phyloP scores from a whole-genome alignment of 2,797 vertebrate species.

The Halcyon smyrnensis region DNA sequence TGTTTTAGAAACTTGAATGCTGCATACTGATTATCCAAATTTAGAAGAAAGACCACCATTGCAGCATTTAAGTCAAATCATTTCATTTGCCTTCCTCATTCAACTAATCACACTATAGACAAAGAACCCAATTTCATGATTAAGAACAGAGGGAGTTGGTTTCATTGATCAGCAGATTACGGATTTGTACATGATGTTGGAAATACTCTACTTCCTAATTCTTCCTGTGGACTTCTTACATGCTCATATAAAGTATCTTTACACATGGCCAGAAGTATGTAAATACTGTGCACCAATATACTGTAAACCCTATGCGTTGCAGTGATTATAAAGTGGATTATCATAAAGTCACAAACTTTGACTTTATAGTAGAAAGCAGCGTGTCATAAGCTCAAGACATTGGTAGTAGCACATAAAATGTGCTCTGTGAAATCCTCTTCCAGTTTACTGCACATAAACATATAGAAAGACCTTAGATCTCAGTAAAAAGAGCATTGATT shows the following conservation, averaged over 20 bases:
- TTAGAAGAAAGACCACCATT: not conserved
- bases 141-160: not conserved
- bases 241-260: not conserved
- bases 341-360: not conserved
- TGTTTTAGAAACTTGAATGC: constrained; percentile 19
- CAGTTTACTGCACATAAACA: not conserved
- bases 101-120: not conserved
- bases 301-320: not conserved
- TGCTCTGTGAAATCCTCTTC: not conserved
- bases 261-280: not conserved
- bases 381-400: fast-evolving
- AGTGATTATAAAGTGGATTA: not conserved
- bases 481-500: not conserved
- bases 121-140: not conserved
- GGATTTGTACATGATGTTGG: not conserved
- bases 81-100: constrained; percentile 6
- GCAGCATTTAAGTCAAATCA: constrained; percentile 3
- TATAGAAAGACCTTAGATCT: not conserved
- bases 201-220: not conserved
- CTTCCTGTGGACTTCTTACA: constrained; percentile 30
- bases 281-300: not conserved
- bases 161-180: not conserved
- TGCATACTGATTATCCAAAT: constrained; percentile 14
- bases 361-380: not conserved
- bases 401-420: fast-evolving